Evolutionary conservation across 2,888 invertebrate genomes (phyloP), one percentile per base, ranked within the genome.

Genomic region (Mantis religiosa): DNA sequence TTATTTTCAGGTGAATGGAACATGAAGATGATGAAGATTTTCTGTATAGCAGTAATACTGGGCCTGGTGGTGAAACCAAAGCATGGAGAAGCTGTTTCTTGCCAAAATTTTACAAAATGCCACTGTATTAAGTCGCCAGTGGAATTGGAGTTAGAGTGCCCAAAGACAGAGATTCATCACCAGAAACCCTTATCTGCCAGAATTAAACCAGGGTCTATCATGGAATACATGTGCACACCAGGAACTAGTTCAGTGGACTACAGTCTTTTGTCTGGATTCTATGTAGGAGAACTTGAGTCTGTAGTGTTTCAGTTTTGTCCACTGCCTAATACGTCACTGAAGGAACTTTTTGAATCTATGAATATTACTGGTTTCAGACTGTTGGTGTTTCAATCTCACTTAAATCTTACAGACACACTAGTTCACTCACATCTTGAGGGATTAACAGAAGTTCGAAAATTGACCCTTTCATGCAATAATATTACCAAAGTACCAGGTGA

Each of bases 401-500:
- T 71, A 71, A 95, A 95, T 90, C 92, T 95, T 85, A 94, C 95
- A 34, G 94, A 94, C 90, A 94, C 94, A 90, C 93, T 96, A 82
- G 94, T 94, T 47, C 94, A 94, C 84, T 93, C 94, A 89, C 95
- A 96, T 91, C 94, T 96, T 89, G 92, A 93, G 4, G 95, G 95
- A 41, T 93, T 96, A 87, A 93, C 94, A 89, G 92, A 94, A 86
- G 90, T 95, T 15, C 94, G 94, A 2, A 94, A 94, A 88, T 92
- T 97, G 87, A 93, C 94, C 27, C 93, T 97, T 4, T 94, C 95
- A 20, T 94, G 95, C 83, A 96, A 96, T 91, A 95, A 95, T 25
- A 92, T 96, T 8, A 94, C 94, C 0, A 94, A 94, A 90, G 93
- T 97, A 82, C 95, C 95, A 0, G 94, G 94, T 84, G 95, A 96